Evolutionary conservation across 2,797 vertebrate genomes (phyloP).

Genomic region (Euthynnus affinis): DNA sequence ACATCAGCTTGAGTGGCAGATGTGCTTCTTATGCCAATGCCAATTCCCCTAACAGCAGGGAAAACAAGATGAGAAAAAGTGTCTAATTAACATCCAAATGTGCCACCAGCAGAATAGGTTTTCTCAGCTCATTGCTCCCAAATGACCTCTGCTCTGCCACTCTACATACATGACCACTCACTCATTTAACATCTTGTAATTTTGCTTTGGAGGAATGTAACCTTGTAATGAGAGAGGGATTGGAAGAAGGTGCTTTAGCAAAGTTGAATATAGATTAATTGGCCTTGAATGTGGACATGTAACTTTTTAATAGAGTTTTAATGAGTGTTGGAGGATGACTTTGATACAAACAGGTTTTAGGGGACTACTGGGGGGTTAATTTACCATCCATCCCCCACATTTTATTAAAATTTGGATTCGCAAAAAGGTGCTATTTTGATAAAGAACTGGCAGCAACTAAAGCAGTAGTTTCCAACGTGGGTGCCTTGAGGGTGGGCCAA

Average conservation of each 20-base stretch:
- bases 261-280: constrained; percentile 24
- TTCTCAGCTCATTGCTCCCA: constrained; percentile 50
- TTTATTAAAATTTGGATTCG: neutral
- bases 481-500: no score
- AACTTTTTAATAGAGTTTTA: constrained; percentile 9
- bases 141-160: constrained; percentile 34
- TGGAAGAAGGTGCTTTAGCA: neutral
- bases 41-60: constrained; percentile 25
- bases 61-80: constrained; percentile 31
- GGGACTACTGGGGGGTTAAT: neutral
- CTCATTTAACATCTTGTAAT: constrained; percentile 34
- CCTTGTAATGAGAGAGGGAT: neutral
- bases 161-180: constrained; percentile 48
- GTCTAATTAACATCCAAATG: constrained; percentile 58
- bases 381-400: neutral
- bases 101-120: constrained; percentile 53
- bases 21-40: constrained; percentile 53
- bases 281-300: neutral
- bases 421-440: neutral
- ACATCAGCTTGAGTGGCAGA: constrained; percentile 61
- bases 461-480: no score
- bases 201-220: neutral
- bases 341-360: neutral
- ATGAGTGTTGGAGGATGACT: neutral
- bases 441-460: neutral